Percentiles rank a stretch among this genome's conserved stretches.
Conservation (phyloP, 2,113 vertebrate species). For the Protobothrops mucrosquamatus region DNA sequence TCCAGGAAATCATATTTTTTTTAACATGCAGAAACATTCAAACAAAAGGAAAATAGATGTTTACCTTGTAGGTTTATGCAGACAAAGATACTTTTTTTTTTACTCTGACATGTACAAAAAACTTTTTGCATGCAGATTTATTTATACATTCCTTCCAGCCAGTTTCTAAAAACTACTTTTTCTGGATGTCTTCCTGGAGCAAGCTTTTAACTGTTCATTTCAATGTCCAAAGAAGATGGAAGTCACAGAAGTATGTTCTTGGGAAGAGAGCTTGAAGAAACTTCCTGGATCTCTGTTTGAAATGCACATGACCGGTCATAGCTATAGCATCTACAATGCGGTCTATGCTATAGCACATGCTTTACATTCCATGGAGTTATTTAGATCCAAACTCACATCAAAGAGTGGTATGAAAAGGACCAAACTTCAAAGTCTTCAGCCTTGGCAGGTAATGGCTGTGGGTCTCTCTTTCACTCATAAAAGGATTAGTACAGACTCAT, state of each 20-base stretch:
- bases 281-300: background rate
- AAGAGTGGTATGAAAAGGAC: background rate
- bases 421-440: background rate
- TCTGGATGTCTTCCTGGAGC: background rate
- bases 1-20: background rate
- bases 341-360: background rate
- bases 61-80: background rate
- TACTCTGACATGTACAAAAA: background rate
- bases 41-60: background rate
- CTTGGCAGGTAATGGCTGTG: background rate
- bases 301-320: background rate
- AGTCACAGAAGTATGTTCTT: background rate
- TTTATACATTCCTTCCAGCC: background rate
- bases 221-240: too few species aligned
- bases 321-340: conserved; percentile 8
- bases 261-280: background rate
- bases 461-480: background rate
- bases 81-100: background rate
- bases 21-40: background rate
- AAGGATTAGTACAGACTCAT: background rate
- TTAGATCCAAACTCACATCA: background rate
- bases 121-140: background rate
- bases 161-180: background rate
- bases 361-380: background rate
- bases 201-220: background rate